Evolutionary conservation across 2,888 invertebrate species (phyloP).

Genomic region (Parnassius smintheus): DNA sequence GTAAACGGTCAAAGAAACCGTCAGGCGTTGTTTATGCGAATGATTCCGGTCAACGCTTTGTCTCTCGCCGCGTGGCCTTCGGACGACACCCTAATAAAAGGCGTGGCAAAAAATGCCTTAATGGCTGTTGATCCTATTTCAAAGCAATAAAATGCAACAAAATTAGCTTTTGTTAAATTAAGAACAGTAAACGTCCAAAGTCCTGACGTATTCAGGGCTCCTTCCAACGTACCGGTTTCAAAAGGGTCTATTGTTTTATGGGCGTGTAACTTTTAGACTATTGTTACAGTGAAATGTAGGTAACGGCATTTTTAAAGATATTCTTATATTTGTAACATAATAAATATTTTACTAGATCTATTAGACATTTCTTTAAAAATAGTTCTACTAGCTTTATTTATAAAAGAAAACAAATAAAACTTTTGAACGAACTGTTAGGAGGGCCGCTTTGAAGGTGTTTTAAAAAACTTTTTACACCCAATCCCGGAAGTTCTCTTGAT

Average conservation of each 20-base stretch:
- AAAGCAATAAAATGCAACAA: conserved; percentile 79
- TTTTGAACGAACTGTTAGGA: no score
- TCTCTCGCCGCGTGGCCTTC: conserved; percentile 74
- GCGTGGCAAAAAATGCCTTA: conserved; percentile 76
- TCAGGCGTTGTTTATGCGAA: conserved; percentile 75
- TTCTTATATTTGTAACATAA: not conserved
- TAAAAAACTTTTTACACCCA: no score
- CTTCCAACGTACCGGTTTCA: conserved; percentile 45
- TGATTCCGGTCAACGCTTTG: conserved; percentile 73
- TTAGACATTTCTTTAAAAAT: not conserved
- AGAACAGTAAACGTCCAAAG: conserved; percentile 63
- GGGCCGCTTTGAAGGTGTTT: no score
- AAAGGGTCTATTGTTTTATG: conserved; percentile 63
- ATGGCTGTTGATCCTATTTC: conserved; percentile 76
- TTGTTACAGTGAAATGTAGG: conserved; percentile 47
- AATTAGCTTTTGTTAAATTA: conserved; percentile 76
- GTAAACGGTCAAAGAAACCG: conserved; percentile 73
- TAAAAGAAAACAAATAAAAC: no score
- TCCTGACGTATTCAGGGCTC: conserved; percentile 49
- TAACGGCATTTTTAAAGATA: conserved; percentile 32
- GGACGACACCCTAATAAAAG: conserved; percentile 80
- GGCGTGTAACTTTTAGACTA: conserved; percentile 49
- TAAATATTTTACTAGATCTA: not conserved
- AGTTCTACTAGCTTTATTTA: no score
- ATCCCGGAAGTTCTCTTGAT: no score